Evolutionary conservation across 35 echinoderm and acorn worm species (phyloP), one percentile per base, ranked within the genome.

Genomic region (Lytechinus variegatus): DNA sequence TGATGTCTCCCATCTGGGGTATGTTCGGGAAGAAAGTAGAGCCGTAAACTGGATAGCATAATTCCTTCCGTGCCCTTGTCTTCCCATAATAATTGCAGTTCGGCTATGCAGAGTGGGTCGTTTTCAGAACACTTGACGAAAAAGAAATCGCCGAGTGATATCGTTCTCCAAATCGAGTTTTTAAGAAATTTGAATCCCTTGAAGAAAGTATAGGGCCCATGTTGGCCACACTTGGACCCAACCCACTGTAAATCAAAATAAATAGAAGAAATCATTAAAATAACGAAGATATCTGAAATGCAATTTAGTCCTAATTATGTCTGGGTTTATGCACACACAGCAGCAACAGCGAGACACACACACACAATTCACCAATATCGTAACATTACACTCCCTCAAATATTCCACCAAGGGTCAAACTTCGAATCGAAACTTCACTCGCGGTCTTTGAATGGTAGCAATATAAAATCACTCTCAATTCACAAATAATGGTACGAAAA

Each of bases 81-180:
- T 93, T 97, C 96, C 98, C 98, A 99, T 51, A 99, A 92, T 97
- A 99, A 96, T 97, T 99, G 98, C 61, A 99, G 91, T 95, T 99
- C 98, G 13, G 96, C 97, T 95, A 99, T 99, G 95, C 97, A 99
- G 95, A 99, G 95, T 95, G 98, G 98, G 87, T 98, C 98, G 53
- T 95, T 96, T 89, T 97, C 96, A 21, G 98, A 99, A 93, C 95
- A 97, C 96, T 97, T 96, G 89, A 99, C 96, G 95, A 98, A 98
- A 94, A 99, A 98, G 94, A 99, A 98, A 96, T 98, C 97, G 61
- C 98, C 98, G 54, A 98, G 90, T 54, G 97, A 98, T 57, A 99
- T 94, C 61, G 96, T 95, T 97, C 98, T 96, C 98, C 98, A 97
- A 55, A 94, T 97, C 19, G 95, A 94, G 89, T 98, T 96, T 96